Conservation (phyloP, 2,113 vertebrate species). For the Grammomys dolichurus region DNA sequence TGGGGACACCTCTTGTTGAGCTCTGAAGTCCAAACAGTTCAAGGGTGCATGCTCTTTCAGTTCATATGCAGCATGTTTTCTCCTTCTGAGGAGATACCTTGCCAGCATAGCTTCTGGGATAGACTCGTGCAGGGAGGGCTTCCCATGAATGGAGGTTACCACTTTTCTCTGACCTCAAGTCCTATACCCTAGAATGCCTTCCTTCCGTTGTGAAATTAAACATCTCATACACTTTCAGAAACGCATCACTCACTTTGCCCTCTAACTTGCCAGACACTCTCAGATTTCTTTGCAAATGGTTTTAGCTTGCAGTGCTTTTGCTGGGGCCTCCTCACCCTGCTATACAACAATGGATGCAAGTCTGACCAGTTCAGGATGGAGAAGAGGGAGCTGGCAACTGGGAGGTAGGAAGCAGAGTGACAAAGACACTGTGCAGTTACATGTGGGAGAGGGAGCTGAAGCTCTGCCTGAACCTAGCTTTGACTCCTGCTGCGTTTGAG, state of each 20-base stretch:
- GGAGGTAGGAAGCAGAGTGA: neutral
- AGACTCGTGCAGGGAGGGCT: neutral
- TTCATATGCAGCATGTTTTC: neutral
- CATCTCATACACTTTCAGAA: neutral
- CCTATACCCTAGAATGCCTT: neutral
- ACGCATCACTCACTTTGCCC: neutral
- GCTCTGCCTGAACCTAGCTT: neutral
- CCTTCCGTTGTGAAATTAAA: neutral
- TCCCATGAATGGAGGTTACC: neutral
- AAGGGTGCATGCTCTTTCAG: neutral
- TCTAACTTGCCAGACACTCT: neutral
- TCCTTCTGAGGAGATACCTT: neutral
- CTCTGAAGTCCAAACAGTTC: neutral
- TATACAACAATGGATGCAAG: neutral
- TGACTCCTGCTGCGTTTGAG: neutral
- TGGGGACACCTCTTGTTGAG: neutral
- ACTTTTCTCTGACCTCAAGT: neutral
- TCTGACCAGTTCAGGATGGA: neutral
- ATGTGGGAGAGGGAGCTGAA: neutral
- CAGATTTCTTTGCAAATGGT: neutral
- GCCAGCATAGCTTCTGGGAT: neutral
- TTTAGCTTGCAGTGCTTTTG: neutral
- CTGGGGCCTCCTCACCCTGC: neutral
- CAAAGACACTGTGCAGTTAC: neutral
- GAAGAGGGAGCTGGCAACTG: neutral